Base-by-base conservation (phyloP, 2,113 vertebrate genomes). In the Phasianus colchicus region DNA sequence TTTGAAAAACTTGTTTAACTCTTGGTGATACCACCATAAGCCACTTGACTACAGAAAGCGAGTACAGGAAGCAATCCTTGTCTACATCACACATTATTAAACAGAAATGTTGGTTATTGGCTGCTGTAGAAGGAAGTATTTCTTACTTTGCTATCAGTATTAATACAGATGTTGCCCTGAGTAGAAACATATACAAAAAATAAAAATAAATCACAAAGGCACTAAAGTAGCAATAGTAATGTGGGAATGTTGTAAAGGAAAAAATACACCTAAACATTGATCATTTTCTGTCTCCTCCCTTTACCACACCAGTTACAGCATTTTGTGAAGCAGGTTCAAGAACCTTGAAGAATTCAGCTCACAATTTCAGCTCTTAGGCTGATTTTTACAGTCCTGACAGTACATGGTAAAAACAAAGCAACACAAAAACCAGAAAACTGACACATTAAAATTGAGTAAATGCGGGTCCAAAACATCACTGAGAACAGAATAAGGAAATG, bases 31-130 rank as follows among this genome's bases (percentile, higher is more conserved):
- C 25, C 47, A 74, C 50, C 82, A 40, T 1, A 47, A 13, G 52
- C 72, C 30, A 14, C 45, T 19, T 9, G 10, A n/a, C 22, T n/a
- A 76, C 43, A 40, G 11, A 82, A 88, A 86, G 63, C 32, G 54
- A 61, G 34, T 11, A 60, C 40, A 90, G 17, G 69, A 89, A 86
- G 32, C 69, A 88, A 92, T 69, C 57, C 38, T 75, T 40, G 65
- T 32, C 43, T 19, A 61, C 43, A 52, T 65, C 30, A 32, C 52
- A 14, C 2, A 4, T 36, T 57, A 38, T 61, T 83, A 64, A 65
- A 83, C 50, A 75, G 11, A 83, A 58, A 32, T 38, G 76, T 74
- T 86, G 72, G 52, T 61, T 86, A 88, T 24, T n/a, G n/a, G 16
- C 52, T 83, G 40, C 50, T n/a, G 13, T 5, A 74, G 17, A 38